These are phyloP conservation scores for Tympanoctomys barrerae DNA, from an alignment of 2,797 vertebrate genomes.

Conservation along the genomic window DNA sequence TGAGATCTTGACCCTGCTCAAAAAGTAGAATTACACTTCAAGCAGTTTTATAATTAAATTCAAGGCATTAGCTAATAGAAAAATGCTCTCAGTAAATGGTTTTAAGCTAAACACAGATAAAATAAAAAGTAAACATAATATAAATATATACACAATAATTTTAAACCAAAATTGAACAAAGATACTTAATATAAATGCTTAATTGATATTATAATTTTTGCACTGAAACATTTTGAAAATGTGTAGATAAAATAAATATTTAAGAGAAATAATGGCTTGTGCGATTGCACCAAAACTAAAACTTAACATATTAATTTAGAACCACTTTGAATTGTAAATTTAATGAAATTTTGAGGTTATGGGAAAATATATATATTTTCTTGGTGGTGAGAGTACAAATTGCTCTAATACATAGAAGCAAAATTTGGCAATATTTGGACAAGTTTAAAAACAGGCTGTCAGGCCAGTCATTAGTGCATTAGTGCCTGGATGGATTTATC, in stretches of 20 bases:
- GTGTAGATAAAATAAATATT: not conserved
- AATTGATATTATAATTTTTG: not conserved
- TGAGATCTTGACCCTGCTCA: not conserved
- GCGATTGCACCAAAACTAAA: not conserved
- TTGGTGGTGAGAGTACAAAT: not conserved
- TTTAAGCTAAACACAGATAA: not conserved
- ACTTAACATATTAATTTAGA: not conserved
- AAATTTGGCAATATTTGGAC: not conserved
- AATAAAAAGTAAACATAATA: not conserved
- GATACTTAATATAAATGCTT: not conserved
- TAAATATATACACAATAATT: not conserved
- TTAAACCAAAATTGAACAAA: not conserved
- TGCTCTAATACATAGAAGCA: not conserved
- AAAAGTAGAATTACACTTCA: not conserved
- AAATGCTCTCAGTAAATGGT: not conserved
- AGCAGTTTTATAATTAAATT: not conserved
- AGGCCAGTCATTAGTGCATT: not conserved
- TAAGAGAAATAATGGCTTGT: not conserved
- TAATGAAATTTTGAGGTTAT: not conserved
- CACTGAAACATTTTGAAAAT: not conserved
- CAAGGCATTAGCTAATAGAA: not conserved
- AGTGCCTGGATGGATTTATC: not conserved
- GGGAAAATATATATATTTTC: not conserved
- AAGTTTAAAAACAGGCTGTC: not conserved
- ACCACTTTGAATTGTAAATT: not conserved